Conservation (phyloP, 2,888 invertebrate genomes). For the Thymelicus lineola region DNA sequence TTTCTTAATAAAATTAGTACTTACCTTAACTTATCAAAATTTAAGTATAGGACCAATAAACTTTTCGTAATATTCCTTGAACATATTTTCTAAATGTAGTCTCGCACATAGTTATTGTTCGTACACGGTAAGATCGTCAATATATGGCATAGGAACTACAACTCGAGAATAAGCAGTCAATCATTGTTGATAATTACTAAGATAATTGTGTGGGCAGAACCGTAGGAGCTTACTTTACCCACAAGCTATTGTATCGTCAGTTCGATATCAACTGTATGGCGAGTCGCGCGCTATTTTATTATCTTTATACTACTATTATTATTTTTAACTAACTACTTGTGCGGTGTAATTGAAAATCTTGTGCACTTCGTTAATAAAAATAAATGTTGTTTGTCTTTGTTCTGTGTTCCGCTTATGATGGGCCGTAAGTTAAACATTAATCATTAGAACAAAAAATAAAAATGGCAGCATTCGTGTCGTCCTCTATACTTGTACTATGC, state of each 20-base stretch:
- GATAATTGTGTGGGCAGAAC: constrained; percentile 35
- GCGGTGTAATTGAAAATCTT: constrained; percentile 5
- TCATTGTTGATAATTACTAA: constrained; percentile 27
- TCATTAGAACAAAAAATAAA: constrained; percentile 6
- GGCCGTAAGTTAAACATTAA: constrained; percentile 27
- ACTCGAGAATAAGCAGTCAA: constrained; percentile 15
- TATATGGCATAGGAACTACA: constrained; percentile 9
- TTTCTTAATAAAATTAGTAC: no score
- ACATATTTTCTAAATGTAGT: no score
- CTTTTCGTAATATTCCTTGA: no score
- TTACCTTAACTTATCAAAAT: no score
- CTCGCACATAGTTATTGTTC: background rate
- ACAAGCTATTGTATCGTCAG: constrained; percentile 20
- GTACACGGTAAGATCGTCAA: background rate
- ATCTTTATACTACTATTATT: background rate
- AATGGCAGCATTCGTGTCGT: constrained; percentile 13
- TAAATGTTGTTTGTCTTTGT: constrained; percentile 13
- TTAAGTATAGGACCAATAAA: no score
- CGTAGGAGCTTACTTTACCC: constrained; percentile 22
- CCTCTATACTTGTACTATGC: background rate
- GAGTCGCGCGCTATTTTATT: constrained; percentile 15
- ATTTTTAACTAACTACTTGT: background rate
- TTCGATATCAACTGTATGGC: constrained; percentile 10
- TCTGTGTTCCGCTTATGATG: constrained; percentile 22
- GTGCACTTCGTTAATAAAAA: constrained; percentile 7